Base-by-base conservation (phyloP, 2,113 vertebrate species). In the Aegithalos caudatus region DNA sequence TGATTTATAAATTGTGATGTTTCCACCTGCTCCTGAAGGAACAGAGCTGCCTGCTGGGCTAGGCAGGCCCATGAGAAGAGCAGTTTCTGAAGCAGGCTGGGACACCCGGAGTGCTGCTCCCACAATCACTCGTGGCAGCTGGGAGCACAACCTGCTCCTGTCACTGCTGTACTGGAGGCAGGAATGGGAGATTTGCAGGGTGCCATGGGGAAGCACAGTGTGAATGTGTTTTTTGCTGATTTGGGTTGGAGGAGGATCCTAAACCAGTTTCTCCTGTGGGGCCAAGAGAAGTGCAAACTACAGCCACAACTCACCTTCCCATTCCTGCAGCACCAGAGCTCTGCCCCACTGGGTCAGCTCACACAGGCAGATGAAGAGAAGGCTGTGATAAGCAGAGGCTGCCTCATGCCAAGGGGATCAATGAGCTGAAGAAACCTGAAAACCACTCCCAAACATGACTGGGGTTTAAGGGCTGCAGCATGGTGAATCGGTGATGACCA, bases 1-100 rank as follows among this genome's bases (percentile, higher is more conserved):
- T 95, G 90, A 90, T 95, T 95, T 90, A 96, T 77, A 90, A 83
- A 77, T 28, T 3, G 2, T 72, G 88, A 84, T 44, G 77, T 92
- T 93, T 92, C 65, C 64, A 93, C 92, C 72, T 86, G 83, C 86
- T 95, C 25, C 80, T 76, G 57, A 48, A 92, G 79, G 76, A 90
- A 81, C 80, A 81, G 79, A 80, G 29, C 23, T 94, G 94, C 90
- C 86, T 90, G 60, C 88, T 64, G 76, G 71, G 76, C 67, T 83
- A 29, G 50, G 71, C 80, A 83, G 65, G 51, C 37, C 40, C 2
- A 0, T 54, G 60, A 64, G 80, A 92, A 61, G 40, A 90, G 66
- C 19, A 65, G 50, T 38, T 69, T 71, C 64, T 78, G 82, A 12
- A 83, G 67, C 60, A 94, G 92, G 72, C 24, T 66, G 64, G n/a